A percentile compares a stretch with the other conserved stretches of the same genome.
Evolutionary conservation across 2,797 vertebrate species (phyloP).

Genomic region (Pangasius macronema): DNA sequence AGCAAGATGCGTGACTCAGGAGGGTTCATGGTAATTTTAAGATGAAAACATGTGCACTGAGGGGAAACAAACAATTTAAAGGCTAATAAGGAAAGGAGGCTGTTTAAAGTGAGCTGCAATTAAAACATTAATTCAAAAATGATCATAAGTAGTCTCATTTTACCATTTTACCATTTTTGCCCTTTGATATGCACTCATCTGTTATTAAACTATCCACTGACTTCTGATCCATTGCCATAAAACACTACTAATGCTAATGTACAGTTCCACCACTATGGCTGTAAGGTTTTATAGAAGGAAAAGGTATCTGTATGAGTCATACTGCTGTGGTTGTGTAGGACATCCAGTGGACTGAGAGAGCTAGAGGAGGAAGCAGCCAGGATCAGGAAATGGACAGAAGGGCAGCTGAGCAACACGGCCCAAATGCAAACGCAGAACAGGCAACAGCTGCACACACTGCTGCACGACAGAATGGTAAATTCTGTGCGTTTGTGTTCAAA

Average conservation of each 20-base stretch:
- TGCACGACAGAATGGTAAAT: conserved; percentile 73
- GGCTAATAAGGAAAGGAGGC: neutral
- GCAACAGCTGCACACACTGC: conserved; percentile 61
- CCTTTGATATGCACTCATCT: neutral
- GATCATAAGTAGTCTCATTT: neutral
- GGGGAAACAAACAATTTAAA: conserved; percentile 17
- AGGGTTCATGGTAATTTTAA: conserved; percentile 16
- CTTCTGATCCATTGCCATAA: neutral
- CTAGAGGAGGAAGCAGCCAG: conserved; percentile 68
- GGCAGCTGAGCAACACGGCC: conserved; percentile 61
- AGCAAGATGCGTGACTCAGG: conserved; percentile 24
- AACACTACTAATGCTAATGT: conserved; percentile 2
- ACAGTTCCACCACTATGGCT: neutral
- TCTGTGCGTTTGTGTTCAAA: conserved; percentile 5
- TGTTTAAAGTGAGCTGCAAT: neutral
- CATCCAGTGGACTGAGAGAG: conserved; percentile 66
- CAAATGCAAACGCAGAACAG: conserved; percentile 63
- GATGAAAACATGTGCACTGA: conserved; percentile 3
- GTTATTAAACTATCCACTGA: neutral
- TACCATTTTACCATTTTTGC: neutral
- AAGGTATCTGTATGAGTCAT: neutral
- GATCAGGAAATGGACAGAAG: conserved; percentile 73
- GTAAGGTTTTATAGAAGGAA: neutral
- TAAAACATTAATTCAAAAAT: neutral
- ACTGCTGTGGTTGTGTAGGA: conserved; percentile 63